Evolutionary conservation across 2,113 vertebrate genomes (phyloP), one percentile per base, ranked within the genome.

Genomic region (Trichomycterus rosablanca): DNA sequence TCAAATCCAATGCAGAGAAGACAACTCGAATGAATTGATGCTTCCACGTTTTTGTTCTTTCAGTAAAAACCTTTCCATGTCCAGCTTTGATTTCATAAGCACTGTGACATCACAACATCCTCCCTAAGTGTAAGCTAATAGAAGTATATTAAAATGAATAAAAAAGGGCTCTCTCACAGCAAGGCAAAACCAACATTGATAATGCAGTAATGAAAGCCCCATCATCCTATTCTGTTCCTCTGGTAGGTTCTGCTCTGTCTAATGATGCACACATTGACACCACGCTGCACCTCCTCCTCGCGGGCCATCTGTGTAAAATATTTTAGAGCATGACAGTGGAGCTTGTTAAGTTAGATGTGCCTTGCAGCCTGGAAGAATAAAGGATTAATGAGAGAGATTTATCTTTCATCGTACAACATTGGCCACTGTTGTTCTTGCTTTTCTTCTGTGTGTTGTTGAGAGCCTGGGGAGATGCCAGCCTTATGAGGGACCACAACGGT

Each of bases 331-430:
- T 73, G 67, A 75, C 62, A 76, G 74, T 68, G 73, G 70, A 42
- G 76, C 70, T 72, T 71, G 70, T 83, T 76, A 72, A 68, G 73
- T 77, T 75, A 75, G 74, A 83, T 80, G 74, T 74, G 76, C 78
- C 77, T 81, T 62, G 72, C 79, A 84, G 73, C 75, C 80, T 64
- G 68, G 64, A 76, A 83, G 80, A 84, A 79, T 74, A 83, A 73
- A 73, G 78, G 78, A 84, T 84, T 88, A 86, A 88, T 86, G 83
- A 85, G 80, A 82, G 72, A 82, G 78, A 88, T 88, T 83, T 82
- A 85, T 88, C 83, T 84, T 83, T 82, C 74, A 76, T 78, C 67
- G 71, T 82, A 81, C 75, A 80, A 81, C 73, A 77, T 49, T 71
- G 74, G 55, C 75, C 74, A 78, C 82, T 82, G 75, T 83, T 86